phyloP scores from a whole-genome alignment of 2,113 vertebrate genomes.

The Gadus macrocephalus region DNA sequence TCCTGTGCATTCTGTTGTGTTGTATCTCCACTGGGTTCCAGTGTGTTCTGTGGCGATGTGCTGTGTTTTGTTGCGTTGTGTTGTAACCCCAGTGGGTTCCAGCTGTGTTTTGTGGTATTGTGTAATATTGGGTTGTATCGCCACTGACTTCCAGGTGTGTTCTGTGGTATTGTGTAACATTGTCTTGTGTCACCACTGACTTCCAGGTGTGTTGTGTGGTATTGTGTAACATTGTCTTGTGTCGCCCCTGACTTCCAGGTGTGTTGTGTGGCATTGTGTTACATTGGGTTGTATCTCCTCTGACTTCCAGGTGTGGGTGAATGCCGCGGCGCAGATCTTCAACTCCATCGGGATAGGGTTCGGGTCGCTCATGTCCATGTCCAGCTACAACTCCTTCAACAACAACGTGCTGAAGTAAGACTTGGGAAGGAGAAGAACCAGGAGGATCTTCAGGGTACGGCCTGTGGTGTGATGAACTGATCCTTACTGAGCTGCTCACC shows the following conservation, averaged over 20 bases:
- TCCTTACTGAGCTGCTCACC: neutral
- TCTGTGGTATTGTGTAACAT: too few relatives aligned
- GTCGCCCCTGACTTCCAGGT: too few relatives aligned
- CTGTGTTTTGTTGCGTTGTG: neutral
- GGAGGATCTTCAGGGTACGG: neutral
- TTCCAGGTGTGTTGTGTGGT: too few relatives aligned
- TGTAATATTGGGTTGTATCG: too few relatives aligned
- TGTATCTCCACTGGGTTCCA: neutral
- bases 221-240: too few relatives aligned
- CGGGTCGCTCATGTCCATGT: slow-evolving; percentile 72
- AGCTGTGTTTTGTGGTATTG: too few relatives aligned
- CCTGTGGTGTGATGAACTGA: neutral
- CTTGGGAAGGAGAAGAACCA: neutral
- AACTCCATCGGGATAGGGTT: slow-evolving; percentile 78
- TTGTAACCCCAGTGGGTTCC: neutral
- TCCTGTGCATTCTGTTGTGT: neutral
- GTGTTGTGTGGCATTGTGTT: too few relatives aligned
- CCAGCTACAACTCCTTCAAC: slow-evolving; percentile 76
- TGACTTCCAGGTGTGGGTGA: slow-evolving; percentile 72
- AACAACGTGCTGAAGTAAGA: slow-evolving; percentile 73
- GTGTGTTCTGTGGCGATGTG: neutral
- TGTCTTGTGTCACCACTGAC: too few relatives aligned
- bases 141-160: too few relatives aligned
- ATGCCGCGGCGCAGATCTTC: slow-evolving; percentile 76
- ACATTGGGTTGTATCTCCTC: neutral